These are phyloP conservation scores for Atrichornis clamosus DNA, from an alignment of 2,113 vertebrate genomes.

Conservation along the genomic window DNA sequence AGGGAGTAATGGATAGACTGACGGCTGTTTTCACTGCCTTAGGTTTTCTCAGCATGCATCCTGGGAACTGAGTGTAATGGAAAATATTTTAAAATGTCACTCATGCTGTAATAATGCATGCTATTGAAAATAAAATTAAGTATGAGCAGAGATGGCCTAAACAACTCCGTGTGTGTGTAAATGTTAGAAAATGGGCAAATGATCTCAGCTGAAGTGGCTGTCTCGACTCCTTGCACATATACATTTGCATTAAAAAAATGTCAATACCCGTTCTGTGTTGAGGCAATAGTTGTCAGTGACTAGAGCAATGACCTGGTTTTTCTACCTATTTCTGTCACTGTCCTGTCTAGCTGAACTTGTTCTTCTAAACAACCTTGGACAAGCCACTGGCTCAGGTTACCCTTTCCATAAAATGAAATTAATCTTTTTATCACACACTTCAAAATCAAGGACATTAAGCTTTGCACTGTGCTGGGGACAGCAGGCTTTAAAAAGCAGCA, in stretches of 20 bases:
- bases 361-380: not conserved
- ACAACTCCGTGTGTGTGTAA: not conserved
- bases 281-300: not conserved
- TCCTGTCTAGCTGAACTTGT: not conserved
- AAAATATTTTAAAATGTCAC: not conserved
- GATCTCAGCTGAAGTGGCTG: not conserved
- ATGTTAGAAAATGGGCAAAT: not conserved
- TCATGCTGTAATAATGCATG: not conserved
- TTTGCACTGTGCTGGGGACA: not conserved
- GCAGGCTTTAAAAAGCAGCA: not conserved
- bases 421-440: constrained; percentile 22
- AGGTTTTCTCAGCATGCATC: not conserved
- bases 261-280: not conserved
- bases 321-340: not conserved
- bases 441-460: constrained; percentile 3
- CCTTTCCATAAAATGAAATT: constrained; percentile 29
- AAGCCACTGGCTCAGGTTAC: not conserved
- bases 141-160: not conserved
- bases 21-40: not conserved
- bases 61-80: not conserved
- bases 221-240: not conserved
- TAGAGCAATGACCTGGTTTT: not conserved
- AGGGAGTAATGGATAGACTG: not conserved
- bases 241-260: not conserved
- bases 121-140: not conserved